Percentiles rank a stretch among this genome's conserved stretches.
Evolutionary conservation across 2,888 invertebrate species (phyloP).

Genomic region (Leptogaster cylindrica): DNA sequence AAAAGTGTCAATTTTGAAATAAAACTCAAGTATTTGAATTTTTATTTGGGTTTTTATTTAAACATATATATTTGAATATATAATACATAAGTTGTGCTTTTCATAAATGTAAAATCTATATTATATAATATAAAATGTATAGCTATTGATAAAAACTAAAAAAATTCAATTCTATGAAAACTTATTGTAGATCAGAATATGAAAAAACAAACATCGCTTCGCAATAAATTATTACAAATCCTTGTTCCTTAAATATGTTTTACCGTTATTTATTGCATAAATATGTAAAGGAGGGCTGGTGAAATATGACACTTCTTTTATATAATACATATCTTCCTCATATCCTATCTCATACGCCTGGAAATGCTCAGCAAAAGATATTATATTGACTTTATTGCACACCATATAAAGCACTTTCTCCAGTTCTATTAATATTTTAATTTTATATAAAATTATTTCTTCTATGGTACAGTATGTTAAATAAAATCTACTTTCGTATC

Average conservation of each 20-base stretch:
- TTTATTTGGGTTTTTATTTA: no score
- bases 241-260: conserved; percentile 13
- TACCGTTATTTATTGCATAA: neutral
- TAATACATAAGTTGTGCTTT: no score
- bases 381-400: neutral
- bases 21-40: no score
- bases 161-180: no score
- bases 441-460: neutral
- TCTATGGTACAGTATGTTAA: conserved; percentile 1
- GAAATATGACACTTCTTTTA: conserved; percentile 9
- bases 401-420: neutral
- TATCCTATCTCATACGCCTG: neutral
- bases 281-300: neutral
- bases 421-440: neutral
- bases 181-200: no score
- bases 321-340: neutral
- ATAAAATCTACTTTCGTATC: neutral
- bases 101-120: no score
- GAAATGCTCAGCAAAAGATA: conserved; percentile 1
- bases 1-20: no score
- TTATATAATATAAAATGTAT: no score
- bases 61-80: no score
- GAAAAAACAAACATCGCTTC: neutral
- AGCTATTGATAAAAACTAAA: no score
- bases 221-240: neutral